Evolutionary conservation across 2,797 vertebrate species (phyloP), one percentile per base, ranked within the genome.

Genomic region (Sebastes matsubarae): DNA sequence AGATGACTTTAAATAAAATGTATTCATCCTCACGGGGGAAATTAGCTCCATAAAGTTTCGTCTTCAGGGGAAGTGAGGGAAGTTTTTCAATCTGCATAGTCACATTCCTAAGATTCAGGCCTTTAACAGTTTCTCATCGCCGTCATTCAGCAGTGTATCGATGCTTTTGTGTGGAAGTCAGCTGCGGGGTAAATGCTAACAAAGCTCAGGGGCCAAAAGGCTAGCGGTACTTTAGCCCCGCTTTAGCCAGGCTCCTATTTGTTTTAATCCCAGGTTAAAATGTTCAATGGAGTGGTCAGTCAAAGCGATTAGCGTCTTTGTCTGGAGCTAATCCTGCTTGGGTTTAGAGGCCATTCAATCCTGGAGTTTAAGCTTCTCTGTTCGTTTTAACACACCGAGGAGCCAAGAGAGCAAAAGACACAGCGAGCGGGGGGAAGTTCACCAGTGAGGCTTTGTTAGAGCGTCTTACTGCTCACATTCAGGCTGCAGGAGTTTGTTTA

Each of bases 381-480:
- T 86, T 92, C 91, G 92, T 93, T 96, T 96, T 95, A 95, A 95
- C 93, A 94, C 93, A 86, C 91, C 91, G 80, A 64, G 86, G 92
- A 95, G 90, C 92, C 94, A 85, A 93, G 42, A 50, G 95, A 95
- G 94, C 91, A 95, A 93, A 94, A 94, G 68, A 59, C 55, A 2
- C 29, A 12, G 32, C 2, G 6, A 66, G 46, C 7, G 14, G 63
- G 36, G 14, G 34, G 61, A 10, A 16, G 59, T 32, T 59, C 59
- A 36, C 14, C 50, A 9, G 3, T 2, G 68, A 27, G 46, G n/a
- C 42, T 68, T 34, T 20, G 30, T 42, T 5, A 5, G 4, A 42
- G 32, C 5, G 27, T 52, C 11, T 57, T 32, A 9, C 72, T 50
- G 72, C 59, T 70, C 79, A 29, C 4, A 63, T 16, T 46, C 65